These are phyloP conservation scores for Archips xylosteana DNA, from an alignment of 2,888 invertebrate genomes.

Conservation along the genomic window DNA sequence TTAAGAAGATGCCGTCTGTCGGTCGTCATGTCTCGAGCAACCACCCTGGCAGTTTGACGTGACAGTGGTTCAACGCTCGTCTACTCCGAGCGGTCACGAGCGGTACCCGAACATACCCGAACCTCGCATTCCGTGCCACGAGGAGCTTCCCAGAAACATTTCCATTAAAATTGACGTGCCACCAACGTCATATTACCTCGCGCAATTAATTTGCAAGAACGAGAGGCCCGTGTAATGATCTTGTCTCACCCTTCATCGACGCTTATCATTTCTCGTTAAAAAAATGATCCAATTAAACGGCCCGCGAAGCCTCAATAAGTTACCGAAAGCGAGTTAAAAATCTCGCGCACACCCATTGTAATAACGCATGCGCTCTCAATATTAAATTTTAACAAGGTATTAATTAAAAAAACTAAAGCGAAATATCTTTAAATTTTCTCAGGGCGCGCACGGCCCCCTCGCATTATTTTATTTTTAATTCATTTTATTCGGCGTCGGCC, in stretches of 20 bases:
- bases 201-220: constrained; percentile 62
- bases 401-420: constrained; percentile 86
- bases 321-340: constrained; percentile 80
- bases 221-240: constrained; percentile 62
- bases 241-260: constrained; percentile 69
- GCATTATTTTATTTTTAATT: constrained; percentile 83
- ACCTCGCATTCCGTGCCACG: constrained; percentile 29
- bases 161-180: constrained; percentile 30
- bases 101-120: constrained; percentile 4
- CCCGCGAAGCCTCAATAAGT: constrained; percentile 75
- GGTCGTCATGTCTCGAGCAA: constrained; percentile 42
- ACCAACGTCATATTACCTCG: constrained; percentile 34
- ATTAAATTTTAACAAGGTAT: constrained; percentile 86
- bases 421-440: constrained; percentile 84
- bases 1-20: constrained; percentile 16
- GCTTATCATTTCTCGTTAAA: constrained; percentile 82
- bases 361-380: constrained; percentile 84
- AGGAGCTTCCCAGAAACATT: constrained; percentile 39
- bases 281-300: constrained; percentile 82
- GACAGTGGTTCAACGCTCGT: constrained; percentile 60
- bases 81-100: constrained; percentile 47
- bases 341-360: constrained; percentile 84
- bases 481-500: constrained; percentile 83
- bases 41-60: constrained; percentile 46
- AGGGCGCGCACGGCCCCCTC: constrained; percentile 78